phyloP scores from a whole-genome alignment of 2,113 vertebrate genomes.

The zebrafish (Danio rerio) region GRCz12tu NC_133181.1:3052501-3053000 shows the following conservation, averaged over 20 bases:
- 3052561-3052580: constrained; percentile 51
- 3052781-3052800: background rate
- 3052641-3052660: constrained; percentile 65
- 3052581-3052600: constrained; percentile 59
- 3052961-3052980: too few species aligned
- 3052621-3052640: constrained; percentile 64
- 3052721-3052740: constrained; percentile 70
- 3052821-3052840: too few species aligned
- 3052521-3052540: constrained; percentile 49
- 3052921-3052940: too few species aligned
- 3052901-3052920: too few species aligned
- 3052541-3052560: constrained; percentile 58
- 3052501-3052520: constrained; percentile 47
- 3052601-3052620: constrained; percentile 59
- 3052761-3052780: constrained; percentile 46
- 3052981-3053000: too few species aligned
- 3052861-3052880: too few species aligned
- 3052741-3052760: constrained; percentile 27
- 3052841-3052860: too few species aligned
- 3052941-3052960: too few species aligned
- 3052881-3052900: too few species aligned
- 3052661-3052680: constrained; percentile 62
- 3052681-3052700: constrained; percentile 66
- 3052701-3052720: constrained; percentile 69
- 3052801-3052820: too few species aligned